Conservation (phyloP, 2,797 vertebrate species). For the Tachyglossus aculeatus region DNA sequence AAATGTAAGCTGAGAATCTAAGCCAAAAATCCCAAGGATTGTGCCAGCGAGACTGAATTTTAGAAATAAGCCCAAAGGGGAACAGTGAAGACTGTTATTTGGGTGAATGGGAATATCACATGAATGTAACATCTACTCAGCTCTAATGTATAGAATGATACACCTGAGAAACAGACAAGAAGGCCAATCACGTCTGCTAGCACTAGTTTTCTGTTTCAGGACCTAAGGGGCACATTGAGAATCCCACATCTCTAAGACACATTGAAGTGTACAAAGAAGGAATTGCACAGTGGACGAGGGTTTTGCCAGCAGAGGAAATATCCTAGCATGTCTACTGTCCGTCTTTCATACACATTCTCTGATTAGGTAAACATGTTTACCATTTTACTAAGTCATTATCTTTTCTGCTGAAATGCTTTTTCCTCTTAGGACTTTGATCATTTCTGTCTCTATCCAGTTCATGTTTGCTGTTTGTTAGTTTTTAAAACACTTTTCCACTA, state of each 20-base stretch:
- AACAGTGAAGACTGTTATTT: background rate
- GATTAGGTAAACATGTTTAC: background rate
- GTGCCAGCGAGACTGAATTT: background rate
- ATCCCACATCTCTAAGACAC: background rate
- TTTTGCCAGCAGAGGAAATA: background rate
- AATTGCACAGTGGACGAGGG: background rate
- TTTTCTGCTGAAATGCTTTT: conserved; percentile 8
- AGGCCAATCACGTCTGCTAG: too few relatives aligned
- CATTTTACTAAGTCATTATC: background rate
- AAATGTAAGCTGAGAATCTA: background rate
- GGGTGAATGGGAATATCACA: too few relatives aligned
- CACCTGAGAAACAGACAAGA: too few relatives aligned
- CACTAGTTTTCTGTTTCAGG: too few relatives aligned
- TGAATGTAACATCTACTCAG: too few relatives aligned
- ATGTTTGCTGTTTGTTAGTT: conserved; percentile 1
- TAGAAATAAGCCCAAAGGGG: background rate
- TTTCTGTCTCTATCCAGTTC: conserved; percentile 5
- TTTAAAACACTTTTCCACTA: background rate
- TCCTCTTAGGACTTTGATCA: background rate
- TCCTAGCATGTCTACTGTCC: background rate
- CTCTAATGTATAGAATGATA: too few relatives aligned
- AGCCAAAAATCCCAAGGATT: background rate
- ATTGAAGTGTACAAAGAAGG: background rate
- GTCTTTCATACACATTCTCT: conserved; percentile 1
- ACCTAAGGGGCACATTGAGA: too few relatives aligned